Conservation (phyloP, 1,140 invertebrate species). For the Eriosoma lanigerum region DNA sequence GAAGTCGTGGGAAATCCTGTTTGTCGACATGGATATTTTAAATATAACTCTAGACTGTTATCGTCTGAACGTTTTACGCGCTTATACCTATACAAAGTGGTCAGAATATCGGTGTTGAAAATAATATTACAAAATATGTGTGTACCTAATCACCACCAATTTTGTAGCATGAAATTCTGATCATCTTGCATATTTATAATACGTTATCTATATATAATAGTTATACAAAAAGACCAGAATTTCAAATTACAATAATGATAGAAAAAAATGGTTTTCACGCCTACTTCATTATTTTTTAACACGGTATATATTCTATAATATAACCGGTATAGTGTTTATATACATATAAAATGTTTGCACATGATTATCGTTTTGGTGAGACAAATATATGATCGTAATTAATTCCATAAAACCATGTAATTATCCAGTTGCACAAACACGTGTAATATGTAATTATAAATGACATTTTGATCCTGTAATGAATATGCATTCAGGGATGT, state of each 20-base stretch:
- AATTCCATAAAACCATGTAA: conserved; percentile 9
- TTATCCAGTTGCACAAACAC: conserved; percentile 12
- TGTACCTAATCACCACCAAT: too few relatives aligned
- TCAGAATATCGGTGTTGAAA: too few relatives aligned
- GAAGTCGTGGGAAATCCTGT: neutral
- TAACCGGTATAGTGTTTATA: too few relatives aligned
- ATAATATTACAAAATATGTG: too few relatives aligned
- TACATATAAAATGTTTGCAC: neutral
- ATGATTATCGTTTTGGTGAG: neutral
- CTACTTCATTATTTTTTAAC: too few relatives aligned
- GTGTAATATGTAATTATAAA: conserved; percentile 24
- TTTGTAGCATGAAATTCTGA: too few relatives aligned
- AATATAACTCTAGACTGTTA: neutral
- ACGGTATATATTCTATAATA: too few relatives aligned
- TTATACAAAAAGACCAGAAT: too few relatives aligned
- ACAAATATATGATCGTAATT: neutral
- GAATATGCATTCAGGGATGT: neutral
- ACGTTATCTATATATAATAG: neutral
- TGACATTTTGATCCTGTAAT: conserved; percentile 10
- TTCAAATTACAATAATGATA: too few relatives aligned
- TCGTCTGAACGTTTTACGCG: neutral
- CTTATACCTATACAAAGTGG: too few relatives aligned
- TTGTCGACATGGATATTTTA: neutral
- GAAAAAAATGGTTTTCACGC: too few relatives aligned
- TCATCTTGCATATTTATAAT: too few relatives aligned